These are phyloP conservation scores for Lochmaea crataegi DNA, from an alignment of 2,888 invertebrate species.

Conservation along the genomic window DNA sequence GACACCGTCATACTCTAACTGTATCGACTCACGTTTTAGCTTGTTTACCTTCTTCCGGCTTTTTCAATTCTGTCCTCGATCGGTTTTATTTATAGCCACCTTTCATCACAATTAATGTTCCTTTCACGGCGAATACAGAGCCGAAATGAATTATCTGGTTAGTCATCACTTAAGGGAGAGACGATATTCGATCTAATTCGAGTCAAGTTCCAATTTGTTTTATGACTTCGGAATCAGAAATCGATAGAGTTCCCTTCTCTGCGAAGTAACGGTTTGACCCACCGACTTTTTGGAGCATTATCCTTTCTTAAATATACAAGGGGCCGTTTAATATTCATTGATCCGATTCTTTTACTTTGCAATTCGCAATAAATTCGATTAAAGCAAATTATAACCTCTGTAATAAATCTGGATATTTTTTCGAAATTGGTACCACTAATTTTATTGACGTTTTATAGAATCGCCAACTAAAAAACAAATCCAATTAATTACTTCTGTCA, in stretches of 20 bases:
- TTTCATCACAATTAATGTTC: conserved; percentile 35
- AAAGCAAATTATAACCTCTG: neutral
- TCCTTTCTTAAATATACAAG: no score
- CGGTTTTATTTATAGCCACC: conserved; percentile 35
- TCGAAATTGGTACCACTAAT: no score
- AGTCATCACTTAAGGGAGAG: conserved; percentile 32
- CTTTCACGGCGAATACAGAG: conserved; percentile 31
- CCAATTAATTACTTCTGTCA: no score
- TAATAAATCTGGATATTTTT: no score
- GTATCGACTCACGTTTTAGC: conserved; percentile 34
- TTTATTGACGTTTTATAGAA: no score
- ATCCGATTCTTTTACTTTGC: neutral
- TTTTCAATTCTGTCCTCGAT: conserved; percentile 35
- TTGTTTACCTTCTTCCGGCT: conserved; percentile 32
- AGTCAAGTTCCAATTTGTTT: conserved; percentile 42
- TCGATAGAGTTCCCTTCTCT: conserved; percentile 45
- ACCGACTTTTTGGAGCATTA: neutral
- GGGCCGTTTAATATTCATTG: conserved; percentile 13
- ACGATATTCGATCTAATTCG: conserved; percentile 38
- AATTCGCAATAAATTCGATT: neutral
- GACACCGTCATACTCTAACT: conserved; percentile 10
- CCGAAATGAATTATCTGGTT: conserved; percentile 37
- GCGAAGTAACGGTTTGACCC: neutral
- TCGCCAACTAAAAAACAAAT: no score
- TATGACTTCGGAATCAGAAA: conserved; percentile 52